These are phyloP conservation scores for Monoplex corrugatus DNA, from an alignment of 2,888 invertebrate species.

Conservation along the genomic window DNA sequence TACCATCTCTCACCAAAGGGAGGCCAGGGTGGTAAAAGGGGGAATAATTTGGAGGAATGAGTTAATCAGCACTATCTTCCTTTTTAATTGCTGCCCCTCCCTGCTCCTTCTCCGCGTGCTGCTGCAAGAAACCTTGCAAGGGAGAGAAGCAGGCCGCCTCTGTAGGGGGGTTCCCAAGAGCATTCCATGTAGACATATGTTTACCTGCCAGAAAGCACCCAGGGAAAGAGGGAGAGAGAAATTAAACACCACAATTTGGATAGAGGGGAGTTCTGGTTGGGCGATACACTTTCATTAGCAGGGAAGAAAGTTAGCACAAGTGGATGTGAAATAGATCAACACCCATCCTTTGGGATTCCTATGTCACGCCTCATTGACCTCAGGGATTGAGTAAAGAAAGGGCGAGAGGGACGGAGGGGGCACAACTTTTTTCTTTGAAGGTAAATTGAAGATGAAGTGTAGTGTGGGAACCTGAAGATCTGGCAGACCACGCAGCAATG, in stretches of 20 bases:
- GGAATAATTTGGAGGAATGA: constrained; percentile 20
- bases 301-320: constrained; percentile 1
- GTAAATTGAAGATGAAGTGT: too few species aligned
- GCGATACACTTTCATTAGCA: constrained; percentile 28
- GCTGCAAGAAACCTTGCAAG: not conserved
- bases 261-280: not conserved
- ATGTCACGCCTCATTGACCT: not conserved
- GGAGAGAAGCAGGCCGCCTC: not conserved
- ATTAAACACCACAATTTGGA: not conserved
- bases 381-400: not conserved
- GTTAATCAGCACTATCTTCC: constrained; percentile 40
- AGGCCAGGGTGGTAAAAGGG: not conserved
- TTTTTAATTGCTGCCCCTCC: constrained; percentile 35
- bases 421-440: not conserved
- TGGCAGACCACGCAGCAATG: too few species aligned
- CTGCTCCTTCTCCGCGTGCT: not conserved
- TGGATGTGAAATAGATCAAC: constrained; percentile 34
- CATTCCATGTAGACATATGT: constrained; percentile 36
- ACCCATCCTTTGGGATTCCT: not conserved
- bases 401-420: not conserved
- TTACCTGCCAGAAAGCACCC: constrained; percentile 23
- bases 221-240: not conserved
- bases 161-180: constrained; percentile 17
- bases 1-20: not conserved
- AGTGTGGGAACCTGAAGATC: too few species aligned